Percentiles rank a stretch among this genome's conserved stretches.
Evolutionary conservation across 2,888 invertebrate species (phyloP).

Genomic region (Plutella xylostella): DNA sequence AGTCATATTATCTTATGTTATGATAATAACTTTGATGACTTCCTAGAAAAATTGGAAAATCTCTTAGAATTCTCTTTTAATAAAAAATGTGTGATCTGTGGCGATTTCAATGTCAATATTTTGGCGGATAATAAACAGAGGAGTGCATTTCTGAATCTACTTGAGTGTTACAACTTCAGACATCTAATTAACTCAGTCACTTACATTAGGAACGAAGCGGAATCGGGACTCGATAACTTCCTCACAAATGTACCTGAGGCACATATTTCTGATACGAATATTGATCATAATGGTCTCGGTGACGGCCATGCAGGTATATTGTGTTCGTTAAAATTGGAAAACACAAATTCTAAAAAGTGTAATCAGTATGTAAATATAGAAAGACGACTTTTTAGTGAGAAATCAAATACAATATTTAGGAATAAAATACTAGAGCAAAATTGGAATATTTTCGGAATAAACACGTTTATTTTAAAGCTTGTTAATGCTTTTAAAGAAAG

Average conservation of each 20-base stretch:
- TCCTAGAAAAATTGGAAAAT: too few species aligned
- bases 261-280: background rate
- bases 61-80: too few species aligned
- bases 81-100: background rate
- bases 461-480: background rate
- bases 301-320: constrained; percentile 1
- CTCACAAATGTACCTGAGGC: background rate
- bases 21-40: too few species aligned
- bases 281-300: background rate
- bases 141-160: background rate
- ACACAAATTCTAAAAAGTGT: background rate
- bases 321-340: background rate
- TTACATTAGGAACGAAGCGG: background rate
- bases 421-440: background rate
- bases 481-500: too few species aligned
- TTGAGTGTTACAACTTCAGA: background rate
- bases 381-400: background rate
- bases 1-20: too few species aligned
- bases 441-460: background rate
- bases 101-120: background rate
- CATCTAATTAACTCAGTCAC: background rate
- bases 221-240: background rate
- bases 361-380: background rate
- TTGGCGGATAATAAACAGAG: background rate
- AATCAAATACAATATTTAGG: too few species aligned